A percentile compares a stretch with the other conserved stretches of the same genome.
phyloP scores from a whole-genome alignment of 2,113 vertebrate genomes.

The Pionites leucogaster region DNA sequence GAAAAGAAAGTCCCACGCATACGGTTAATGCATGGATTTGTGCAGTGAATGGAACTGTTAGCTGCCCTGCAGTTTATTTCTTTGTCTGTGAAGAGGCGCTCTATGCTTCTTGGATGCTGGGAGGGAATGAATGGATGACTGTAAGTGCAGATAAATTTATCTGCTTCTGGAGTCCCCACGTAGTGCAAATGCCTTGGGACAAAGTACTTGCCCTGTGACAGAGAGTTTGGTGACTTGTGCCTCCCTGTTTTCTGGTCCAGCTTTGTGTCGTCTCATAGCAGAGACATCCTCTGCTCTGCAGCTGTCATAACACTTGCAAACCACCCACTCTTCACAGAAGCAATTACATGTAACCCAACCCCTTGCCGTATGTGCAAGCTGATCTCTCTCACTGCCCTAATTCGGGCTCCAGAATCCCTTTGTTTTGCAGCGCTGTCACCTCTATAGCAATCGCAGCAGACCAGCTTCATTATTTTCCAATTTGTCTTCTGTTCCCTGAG shows the following conservation, averaged over 20 bases:
- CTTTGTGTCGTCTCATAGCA: conserved; percentile 41
- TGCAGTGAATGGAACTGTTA: background rate
- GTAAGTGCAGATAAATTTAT: background rate
- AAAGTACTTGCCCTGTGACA: background rate
- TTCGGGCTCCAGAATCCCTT: conserved; percentile 26
- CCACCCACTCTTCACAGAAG: conserved; percentile 60
- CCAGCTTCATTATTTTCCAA: conserved; percentile 50
- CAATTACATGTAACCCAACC: conserved; percentile 61
- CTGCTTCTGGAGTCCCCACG: background rate
- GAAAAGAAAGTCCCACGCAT: background rate
- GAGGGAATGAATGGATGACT: background rate
- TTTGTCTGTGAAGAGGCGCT: background rate
- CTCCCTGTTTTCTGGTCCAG: conserved; percentile 2
- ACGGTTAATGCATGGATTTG: background rate
- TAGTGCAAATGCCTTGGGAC: background rate
- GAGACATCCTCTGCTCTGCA: conserved; percentile 61
- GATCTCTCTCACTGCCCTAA: conserved; percentile 38
- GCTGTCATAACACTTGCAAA: conserved; percentile 72
- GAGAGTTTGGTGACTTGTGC: background rate
- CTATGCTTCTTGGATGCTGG: background rate
- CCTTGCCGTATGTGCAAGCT: conserved; percentile 20
- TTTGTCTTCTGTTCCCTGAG: conserved; percentile 3
- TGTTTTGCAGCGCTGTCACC: conserved; percentile 40
- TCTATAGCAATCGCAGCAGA: background rate
- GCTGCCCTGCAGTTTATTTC: background rate